Base-by-base conservation (phyloP, 2,888 invertebrate species). In the Theodoxus fluviatilis region DNA sequence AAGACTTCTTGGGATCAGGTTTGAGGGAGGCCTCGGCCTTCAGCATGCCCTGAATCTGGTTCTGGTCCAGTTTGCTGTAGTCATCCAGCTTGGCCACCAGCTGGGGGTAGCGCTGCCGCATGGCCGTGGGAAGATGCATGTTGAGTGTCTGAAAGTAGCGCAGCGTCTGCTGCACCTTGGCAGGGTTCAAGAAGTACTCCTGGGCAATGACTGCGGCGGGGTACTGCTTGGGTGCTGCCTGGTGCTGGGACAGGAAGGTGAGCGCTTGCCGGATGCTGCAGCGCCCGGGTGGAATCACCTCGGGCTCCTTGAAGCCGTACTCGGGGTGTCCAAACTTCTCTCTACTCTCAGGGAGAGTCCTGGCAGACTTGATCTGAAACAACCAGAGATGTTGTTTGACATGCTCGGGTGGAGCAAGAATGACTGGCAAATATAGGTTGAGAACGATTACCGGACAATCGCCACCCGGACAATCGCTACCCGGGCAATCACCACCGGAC, bases 231-330 rank as follows among this genome's bases (percentile, higher is more conserved):
- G 93, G 91, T 78, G 93, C 90, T 0, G 86, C 81, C 80, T 91
- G 90, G 84, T 94, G 90, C 28, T 92, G 89, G 0, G 90, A 88
- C 57, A 95, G 89, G 78, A 94, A 92, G 70, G 90, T 88, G 43
- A 94, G 80, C 0, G 90, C 90, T 75, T 91, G 90, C 47, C 90
- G 88, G 31, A 95, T 86, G 0, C 92, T 91, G 65, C 91, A 90
- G 81, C 89, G 90, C 0, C 94, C 94, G 37, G 88, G 87, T 0
- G 90, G 87, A 0, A 92, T 84, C 67, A 82, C 87, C 0, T 88
- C 86, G 0, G 93, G 92, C 81, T 94, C 93, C 83, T 91, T 89
- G 79, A 91, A 91, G 0, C 94, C 94, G 83, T 89, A 92, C 75
- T 92, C 91, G 75, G 90, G 91, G 1, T 90, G 90, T 67, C 88